Percentiles rank a stretch among this genome's conserved stretches.
Conservation (phyloP, 2,113 vertebrate genomes). For the Oxyura jamaicensis region DNA sequence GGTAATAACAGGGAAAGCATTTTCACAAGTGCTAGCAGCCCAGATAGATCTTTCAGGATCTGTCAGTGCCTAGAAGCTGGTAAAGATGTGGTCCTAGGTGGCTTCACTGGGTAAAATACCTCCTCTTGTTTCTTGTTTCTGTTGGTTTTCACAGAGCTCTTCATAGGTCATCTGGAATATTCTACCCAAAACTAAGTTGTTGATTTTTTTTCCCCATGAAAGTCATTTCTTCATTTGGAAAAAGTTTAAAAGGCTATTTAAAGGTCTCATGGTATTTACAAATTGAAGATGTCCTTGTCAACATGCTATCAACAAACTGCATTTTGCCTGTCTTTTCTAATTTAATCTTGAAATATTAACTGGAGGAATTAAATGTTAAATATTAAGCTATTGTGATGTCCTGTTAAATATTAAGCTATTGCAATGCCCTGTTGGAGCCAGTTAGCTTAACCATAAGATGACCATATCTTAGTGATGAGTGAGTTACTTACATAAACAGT, state of each 20-base stretch:
- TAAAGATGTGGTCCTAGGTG: neutral
- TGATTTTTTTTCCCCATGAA: neutral
- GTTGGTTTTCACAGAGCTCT: neutral
- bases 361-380: neutral
- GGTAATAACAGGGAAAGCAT: neutral
- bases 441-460: neutral
- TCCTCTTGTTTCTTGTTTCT: neutral
- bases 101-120: neutral
- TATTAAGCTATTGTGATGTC: neutral
- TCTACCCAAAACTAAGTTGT: neutral
- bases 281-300: neutral
- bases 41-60: neutral
- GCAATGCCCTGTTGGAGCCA: neutral
- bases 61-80: neutral
- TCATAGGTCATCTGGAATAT: neutral
- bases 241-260: neutral
- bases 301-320: neutral
- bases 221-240: neutral
- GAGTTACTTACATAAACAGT: neutral
- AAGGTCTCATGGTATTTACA: neutral
- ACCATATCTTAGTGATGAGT: neutral
- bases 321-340: neutral
- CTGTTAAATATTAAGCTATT: neutral
- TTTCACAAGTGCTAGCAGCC: neutral
- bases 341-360: neutral